A percentile compares a stretch with the other conserved stretches of the same genome.
Conservation (phyloP, 23 tunicate genomes). For the Halocynthia aurantium region DNA sequence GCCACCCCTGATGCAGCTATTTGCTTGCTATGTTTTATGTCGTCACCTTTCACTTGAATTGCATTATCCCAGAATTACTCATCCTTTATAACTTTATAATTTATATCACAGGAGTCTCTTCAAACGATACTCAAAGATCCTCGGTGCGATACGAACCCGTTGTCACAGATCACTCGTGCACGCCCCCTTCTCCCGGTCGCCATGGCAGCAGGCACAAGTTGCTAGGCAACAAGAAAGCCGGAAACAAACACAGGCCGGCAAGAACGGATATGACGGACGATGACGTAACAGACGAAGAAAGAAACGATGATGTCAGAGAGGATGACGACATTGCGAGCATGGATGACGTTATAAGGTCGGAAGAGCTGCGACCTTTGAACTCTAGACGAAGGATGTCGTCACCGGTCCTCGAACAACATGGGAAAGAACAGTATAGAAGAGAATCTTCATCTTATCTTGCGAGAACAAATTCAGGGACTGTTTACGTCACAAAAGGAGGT, state of each 20-base stretch:
- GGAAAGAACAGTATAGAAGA: slow-evolving; percentile 29
- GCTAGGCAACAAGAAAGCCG: slow-evolving; percentile 11
- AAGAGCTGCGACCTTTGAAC: slow-evolving; percentile 56
- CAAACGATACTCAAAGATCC: slow-evolving; percentile 82
- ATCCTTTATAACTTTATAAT: neutral
- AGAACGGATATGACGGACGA: slow-evolving; percentile 22
- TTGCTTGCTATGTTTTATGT: too few species aligned
- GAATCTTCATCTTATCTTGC: slow-evolving; percentile 36
- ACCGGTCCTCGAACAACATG: slow-evolving; percentile 37
- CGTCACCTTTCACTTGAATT: too few species aligned
- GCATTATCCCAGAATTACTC: neutral
- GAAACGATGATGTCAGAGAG: slow-evolving; percentile 34
- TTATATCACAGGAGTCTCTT: slow-evolving; percentile 57
- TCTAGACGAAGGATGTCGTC: slow-evolving; percentile 53
- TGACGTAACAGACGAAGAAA: neutral
- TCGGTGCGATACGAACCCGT: slow-evolving; percentile 93
- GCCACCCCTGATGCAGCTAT: too few species aligned
- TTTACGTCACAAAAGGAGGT: slow-evolving; percentile 51
- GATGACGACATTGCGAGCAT: slow-evolving; percentile 55
- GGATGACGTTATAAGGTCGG: slow-evolving; percentile 39
- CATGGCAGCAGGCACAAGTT: slow-evolving; percentile 28
- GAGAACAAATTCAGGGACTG: slow-evolving; percentile 41
- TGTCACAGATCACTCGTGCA: slow-evolving; percentile 43
- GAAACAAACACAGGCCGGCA: neutral
- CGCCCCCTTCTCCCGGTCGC: slow-evolving; percentile 66